These are phyloP conservation scores for Drosophila mauritiana DNA, from an alignment of 1,140 invertebrate genomes.

Conservation along the genomic window DNA sequence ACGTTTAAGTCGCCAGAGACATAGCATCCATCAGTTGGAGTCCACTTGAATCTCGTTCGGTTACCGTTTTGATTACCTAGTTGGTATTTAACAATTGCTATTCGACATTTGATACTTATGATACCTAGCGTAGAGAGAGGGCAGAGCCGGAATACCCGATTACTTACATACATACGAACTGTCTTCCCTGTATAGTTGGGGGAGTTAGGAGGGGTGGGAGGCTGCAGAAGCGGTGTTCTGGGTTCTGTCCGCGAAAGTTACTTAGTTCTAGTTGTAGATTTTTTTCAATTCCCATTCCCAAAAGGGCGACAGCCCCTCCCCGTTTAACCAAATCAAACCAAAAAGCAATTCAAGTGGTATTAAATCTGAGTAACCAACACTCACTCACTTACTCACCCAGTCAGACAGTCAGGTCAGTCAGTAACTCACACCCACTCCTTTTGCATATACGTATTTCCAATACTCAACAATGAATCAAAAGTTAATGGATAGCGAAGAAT, in stretches of 20 bases:
- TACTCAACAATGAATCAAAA: slow-evolving; percentile 46
- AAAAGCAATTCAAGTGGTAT: slow-evolving; percentile 79
- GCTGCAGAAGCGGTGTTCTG: not conserved
- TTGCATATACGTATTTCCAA: slow-evolving; percentile 27
- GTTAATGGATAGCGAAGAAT: slow-evolving; percentile 31
- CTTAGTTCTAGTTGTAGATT: slow-evolving; percentile 64
- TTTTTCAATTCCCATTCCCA: slow-evolving; percentile 33
- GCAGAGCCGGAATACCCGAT: slow-evolving; percentile 7
- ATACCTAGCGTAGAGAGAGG: not conserved
- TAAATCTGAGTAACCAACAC: slow-evolving; percentile 39
- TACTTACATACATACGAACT: slow-evolving; percentile 34
- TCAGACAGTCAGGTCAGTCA: slow-evolving; percentile 6
- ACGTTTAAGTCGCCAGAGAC: slow-evolving; percentile 58
- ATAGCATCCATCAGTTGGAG: slow-evolving; percentile 14
- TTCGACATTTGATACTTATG: slow-evolving; percentile 15
- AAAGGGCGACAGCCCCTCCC: not conserved
- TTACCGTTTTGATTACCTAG: slow-evolving; percentile 33
- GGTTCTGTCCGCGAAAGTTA: slow-evolving; percentile 27
- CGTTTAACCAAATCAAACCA: slow-evolving; percentile 28
- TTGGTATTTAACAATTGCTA: slow-evolving; percentile 15
- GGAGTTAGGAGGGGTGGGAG: not conserved
- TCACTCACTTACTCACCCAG: slow-evolving; percentile 10
- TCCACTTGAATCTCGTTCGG: slow-evolving; percentile 49
- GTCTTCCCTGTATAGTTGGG: slow-evolving; percentile 25
- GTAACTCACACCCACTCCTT: slow-evolving; percentile 1